phyloP scores from a whole-genome alignment of 2,797 vertebrate genomes.

The Coreius guichenoti region DNA sequence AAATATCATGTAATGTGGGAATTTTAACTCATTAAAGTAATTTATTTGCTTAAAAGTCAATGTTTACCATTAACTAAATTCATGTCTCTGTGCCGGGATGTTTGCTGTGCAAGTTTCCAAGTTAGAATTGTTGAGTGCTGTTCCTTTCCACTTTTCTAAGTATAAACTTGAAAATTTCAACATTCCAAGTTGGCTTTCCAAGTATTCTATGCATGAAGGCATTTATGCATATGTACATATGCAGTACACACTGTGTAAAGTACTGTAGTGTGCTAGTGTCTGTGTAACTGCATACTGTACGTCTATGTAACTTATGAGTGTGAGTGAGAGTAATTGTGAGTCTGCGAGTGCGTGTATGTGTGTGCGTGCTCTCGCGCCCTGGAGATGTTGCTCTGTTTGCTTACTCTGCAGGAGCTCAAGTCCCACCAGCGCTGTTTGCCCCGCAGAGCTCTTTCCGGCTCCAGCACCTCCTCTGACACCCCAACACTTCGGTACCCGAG shows the following conservation, averaged over 20 bases:
- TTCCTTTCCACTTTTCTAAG: neutral
- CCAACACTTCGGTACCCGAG: conserved; percentile 54
- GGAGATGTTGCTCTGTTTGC: conserved; percentile 71
- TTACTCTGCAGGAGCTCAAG: conserved; percentile 77
- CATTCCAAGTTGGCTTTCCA: neutral
- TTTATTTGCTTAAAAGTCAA: neutral
- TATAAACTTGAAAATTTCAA: neutral
- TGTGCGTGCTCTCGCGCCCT: conserved; percentile 43
- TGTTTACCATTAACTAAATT: neutral
- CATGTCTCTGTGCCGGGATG: neutral
- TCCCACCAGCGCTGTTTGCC: conserved; percentile 70
- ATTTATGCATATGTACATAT: neutral
- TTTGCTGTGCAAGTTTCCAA: neutral
- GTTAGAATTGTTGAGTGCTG: neutral
- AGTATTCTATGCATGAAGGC: neutral
- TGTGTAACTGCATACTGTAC: neutral
- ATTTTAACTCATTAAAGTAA: neutral
- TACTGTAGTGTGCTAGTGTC: neutral
- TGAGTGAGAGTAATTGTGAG: conserved; percentile 18
- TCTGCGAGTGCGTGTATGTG: conserved; percentile 36
- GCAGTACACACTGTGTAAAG: neutral
- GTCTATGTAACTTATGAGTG: conserved; percentile 12
- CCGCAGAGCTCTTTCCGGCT: conserved; percentile 64
- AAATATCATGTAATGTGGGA: neutral
- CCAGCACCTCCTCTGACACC: conserved; percentile 66